Conservation (phyloP, 2,888 invertebrate species). For the Crossocerus cetratus region DNA sequence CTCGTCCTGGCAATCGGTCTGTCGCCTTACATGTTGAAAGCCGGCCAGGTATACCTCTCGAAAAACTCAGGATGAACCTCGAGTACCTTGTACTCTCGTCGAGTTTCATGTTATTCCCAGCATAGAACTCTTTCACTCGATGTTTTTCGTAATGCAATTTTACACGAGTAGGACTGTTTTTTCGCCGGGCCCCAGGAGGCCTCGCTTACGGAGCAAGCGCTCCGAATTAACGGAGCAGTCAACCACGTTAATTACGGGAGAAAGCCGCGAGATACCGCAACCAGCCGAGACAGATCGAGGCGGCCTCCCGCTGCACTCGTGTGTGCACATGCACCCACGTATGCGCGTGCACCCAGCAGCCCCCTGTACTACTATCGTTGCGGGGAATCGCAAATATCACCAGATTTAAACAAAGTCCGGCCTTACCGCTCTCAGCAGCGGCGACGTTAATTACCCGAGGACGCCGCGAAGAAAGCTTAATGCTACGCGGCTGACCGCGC, state of each 20-base stretch:
- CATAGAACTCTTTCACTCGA: no score
- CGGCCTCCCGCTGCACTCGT: slow-evolving; percentile 11
- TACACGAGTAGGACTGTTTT: no score
- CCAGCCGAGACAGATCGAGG: slow-evolving; percentile 27
- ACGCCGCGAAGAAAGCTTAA: slow-evolving; percentile 17
- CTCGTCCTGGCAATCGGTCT: neutral
- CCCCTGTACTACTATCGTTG: slow-evolving; percentile 17
- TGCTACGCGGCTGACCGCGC: neutral
- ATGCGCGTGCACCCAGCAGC: no score
- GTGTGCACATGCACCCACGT: neutral
- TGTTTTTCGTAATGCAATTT: no score
- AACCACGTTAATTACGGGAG: slow-evolving; percentile 64
- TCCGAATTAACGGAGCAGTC: slow-evolving; percentile 56
- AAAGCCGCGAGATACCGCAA: slow-evolving; percentile 47
- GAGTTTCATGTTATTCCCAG: no score
- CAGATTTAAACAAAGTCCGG: slow-evolving; percentile 19
- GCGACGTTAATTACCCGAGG: slow-evolving; percentile 31
- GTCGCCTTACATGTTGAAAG: neutral
- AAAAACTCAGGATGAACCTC: no score
- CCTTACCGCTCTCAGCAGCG: neutral
- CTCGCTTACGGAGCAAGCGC: neutral
- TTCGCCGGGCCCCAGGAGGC: no score
- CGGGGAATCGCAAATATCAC: slow-evolving; percentile 16
- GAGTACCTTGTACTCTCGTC: no score
- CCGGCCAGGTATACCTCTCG: neutral